Evolutionary conservation across 1,140 invertebrate genomes (phyloP).

Genomic region (Drosophila mayri): DNA sequence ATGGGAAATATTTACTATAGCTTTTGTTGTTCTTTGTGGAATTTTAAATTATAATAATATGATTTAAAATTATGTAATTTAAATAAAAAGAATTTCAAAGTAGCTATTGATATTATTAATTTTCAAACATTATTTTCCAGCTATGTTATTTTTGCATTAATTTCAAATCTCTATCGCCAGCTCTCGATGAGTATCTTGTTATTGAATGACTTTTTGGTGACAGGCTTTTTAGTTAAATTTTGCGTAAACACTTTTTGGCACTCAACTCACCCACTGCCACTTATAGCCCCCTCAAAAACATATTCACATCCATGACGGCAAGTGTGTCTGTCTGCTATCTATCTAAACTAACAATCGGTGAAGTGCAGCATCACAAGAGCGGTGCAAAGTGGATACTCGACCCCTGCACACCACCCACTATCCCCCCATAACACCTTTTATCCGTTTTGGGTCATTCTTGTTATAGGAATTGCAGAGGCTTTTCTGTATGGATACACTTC

Average conservation of each 20-base stretch:
- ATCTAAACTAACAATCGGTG: constrained; percentile 42
- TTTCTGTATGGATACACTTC: background rate
- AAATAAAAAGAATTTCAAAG: background rate
- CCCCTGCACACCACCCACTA: background rate
- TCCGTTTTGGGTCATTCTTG: constrained; percentile 14
- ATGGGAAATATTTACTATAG: background rate
- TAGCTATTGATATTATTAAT: background rate
- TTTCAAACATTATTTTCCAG: background rate
- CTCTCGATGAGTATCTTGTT: constrained; percentile 21
- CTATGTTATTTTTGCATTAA: constrained; percentile 1
- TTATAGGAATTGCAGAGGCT: background rate
- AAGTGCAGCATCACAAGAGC: constrained; percentile 14
- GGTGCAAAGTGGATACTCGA: constrained; percentile 30
- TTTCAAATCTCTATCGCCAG: background rate
- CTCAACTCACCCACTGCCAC: constrained; percentile 18
- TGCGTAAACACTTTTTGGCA: constrained; percentile 29
- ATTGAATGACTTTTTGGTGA: constrained; percentile 8
- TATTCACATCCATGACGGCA: constrained; percentile 6
- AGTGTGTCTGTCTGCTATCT: constrained; percentile 25
- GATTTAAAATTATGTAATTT: background rate
- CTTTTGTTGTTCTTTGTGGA: background rate
- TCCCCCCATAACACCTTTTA: background rate
- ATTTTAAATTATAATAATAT: too few relatives aligned
- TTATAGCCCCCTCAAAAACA: constrained; percentile 20
- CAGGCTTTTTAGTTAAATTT: constrained; percentile 36